These are phyloP conservation scores for Acleris sparsana DNA, from an alignment of 2,888 invertebrate genomes.

Conservation along the genomic window DNA sequence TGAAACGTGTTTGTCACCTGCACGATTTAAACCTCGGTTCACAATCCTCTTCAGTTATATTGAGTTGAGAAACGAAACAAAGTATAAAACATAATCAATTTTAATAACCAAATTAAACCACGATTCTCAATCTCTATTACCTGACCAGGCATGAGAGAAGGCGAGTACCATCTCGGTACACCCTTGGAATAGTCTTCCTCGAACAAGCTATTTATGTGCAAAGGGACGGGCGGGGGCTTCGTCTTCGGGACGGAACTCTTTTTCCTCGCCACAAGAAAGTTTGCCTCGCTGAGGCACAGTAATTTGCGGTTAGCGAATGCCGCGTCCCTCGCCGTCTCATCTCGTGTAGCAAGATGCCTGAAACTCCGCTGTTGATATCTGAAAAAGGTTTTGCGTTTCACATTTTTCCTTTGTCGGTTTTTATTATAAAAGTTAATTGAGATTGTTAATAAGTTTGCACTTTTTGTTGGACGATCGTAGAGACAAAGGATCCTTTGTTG, in stretches of 20 bases:
- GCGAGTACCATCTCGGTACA: slow-evolving; percentile 63
- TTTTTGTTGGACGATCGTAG: slow-evolving; percentile 17
- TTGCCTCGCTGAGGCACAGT: slow-evolving; percentile 25
- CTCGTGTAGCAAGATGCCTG: slow-evolving; percentile 33
- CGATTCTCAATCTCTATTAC: slow-evolving; percentile 49
- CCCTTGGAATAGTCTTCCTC: slow-evolving; percentile 40
- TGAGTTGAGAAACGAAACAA: slow-evolving; percentile 10
- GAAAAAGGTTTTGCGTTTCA: slow-evolving; percentile 12
- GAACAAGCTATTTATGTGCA: slow-evolving; percentile 51
- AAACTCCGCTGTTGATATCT: slow-evolving; percentile 29
- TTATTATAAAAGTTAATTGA: slow-evolving; percentile 20
- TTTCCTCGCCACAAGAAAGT: slow-evolving; percentile 33
- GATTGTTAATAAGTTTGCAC: slow-evolving; percentile 26
- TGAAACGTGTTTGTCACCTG: no score
- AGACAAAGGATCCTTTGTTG: slow-evolving; percentile 29
- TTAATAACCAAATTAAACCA: slow-evolving; percentile 30
- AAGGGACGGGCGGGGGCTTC: slow-evolving; percentile 49
- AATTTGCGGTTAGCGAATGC: background rate
- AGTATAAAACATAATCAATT: slow-evolving; percentile 33
- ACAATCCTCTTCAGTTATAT: background rate
- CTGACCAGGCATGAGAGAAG: slow-evolving; percentile 65
- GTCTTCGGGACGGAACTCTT: slow-evolving; percentile 43
- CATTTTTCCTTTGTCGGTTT: slow-evolving; percentile 18
- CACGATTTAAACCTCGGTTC: no score
- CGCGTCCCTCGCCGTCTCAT: slow-evolving; percentile 29